phyloP scores from a whole-genome alignment of 2,888 invertebrate genomes.

The Nipponacmea schrenckii region DNA sequence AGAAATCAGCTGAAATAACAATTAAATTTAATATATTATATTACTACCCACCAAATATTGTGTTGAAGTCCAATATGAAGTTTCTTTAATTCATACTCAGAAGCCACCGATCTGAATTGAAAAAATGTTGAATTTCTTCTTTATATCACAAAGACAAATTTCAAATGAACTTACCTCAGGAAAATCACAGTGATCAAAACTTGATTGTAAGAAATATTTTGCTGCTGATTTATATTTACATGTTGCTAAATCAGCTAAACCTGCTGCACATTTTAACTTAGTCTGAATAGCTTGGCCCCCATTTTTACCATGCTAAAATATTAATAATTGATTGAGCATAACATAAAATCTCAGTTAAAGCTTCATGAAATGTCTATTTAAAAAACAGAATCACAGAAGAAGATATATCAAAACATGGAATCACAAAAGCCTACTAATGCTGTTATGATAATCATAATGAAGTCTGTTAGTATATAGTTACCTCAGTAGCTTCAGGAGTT shows the following conservation, averaged over 20 bases:
- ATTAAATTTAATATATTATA: neutral
- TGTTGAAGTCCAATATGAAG: no score
- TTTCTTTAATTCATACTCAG: no score
- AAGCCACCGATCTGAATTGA: no score
- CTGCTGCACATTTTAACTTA: slow-evolving; percentile 90
- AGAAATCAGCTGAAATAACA: slow-evolving; percentile 77
- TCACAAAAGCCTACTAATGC: no score
- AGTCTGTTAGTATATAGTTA: slow-evolving; percentile 17
- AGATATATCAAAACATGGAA: no score
- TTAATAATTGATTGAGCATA: slow-evolving; percentile 15
- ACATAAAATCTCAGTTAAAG: no score
- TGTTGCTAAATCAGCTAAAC: slow-evolving; percentile 91
- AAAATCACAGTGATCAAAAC: slow-evolving; percentile 95
- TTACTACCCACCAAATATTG: no score
- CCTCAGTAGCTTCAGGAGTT: slow-evolving; percentile 58
- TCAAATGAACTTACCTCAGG: slow-evolving; percentile 75
- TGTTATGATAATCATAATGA: no score
- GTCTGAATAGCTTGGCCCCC: slow-evolving; percentile 73
- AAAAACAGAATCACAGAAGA: neutral
- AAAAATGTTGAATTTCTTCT: no score
- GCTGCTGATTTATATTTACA: slow-evolving; percentile 96
- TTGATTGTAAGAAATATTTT: slow-evolving; percentile 88
- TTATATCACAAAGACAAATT: no score
- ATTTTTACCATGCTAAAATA: slow-evolving; percentile 60
- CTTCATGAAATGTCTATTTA: no score